A percentile compares a stretch with the other conserved stretches of the same genome.
Evolutionary conservation across 2,797 vertebrate genomes (phyloP).

Genomic region (Nyctalus aviator): DNA sequence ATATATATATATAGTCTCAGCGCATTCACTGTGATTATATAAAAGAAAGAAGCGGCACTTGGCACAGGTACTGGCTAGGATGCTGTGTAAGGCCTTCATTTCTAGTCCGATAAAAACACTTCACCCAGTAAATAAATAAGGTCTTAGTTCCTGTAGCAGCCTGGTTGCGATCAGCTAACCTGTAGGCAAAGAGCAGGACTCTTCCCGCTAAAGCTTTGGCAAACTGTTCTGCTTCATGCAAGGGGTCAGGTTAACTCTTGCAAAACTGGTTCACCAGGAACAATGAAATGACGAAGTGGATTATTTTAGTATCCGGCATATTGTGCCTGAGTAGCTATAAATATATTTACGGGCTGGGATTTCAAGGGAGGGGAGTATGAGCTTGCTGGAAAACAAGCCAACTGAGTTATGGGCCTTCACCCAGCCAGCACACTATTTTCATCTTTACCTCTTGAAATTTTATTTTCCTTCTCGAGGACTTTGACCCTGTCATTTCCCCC

Average conservation of each 20-base stretch:
- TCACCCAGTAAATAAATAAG: not conserved
- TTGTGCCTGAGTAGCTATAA: conserved; percentile 69
- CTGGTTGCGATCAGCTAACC: conserved; percentile 28
- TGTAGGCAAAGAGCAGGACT: not conserved
- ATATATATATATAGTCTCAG: not conserved
- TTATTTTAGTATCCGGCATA: conserved; percentile 25
- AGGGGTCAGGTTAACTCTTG: conserved; percentile 77
- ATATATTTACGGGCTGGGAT: conserved; percentile 69
- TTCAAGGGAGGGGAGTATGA: conserved; percentile 62
- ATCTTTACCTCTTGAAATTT: not conserved
- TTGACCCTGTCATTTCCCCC: not conserved
- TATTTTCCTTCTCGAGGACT: conserved; percentile 24
- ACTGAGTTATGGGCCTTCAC: not conserved
- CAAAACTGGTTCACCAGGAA: conserved; percentile 79
- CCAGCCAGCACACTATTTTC: not conserved
- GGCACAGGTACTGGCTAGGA: not conserved
- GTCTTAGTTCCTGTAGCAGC: not conserved
- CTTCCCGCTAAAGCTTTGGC: conserved; percentile 9
- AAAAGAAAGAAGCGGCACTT: not conserved
- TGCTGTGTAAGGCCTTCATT: not conserved
- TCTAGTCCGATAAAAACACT: not conserved
- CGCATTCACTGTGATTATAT: not conserved
- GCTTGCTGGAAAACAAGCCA: conserved; percentile 50
- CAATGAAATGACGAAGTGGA: conserved; percentile 72
- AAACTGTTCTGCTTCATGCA: conserved; percentile 37